These are phyloP conservation scores for Drosophila sordidapex DNA, from an alignment of 2,888 invertebrate species.

Conservation along the genomic window DNA sequence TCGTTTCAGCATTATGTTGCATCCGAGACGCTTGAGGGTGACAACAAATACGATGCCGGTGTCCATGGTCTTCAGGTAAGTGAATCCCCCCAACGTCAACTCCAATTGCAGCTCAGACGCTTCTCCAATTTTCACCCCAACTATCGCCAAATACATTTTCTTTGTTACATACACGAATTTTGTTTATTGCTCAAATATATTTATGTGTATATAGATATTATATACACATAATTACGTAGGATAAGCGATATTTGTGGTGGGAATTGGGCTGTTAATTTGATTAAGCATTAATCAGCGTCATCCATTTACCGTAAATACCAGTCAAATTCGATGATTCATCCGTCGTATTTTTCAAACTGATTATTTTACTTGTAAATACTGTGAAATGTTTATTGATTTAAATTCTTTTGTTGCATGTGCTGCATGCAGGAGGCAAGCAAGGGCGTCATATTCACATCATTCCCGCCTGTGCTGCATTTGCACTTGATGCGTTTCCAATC, in stretches of 20 bases:
- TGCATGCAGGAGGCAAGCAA: conserved; percentile 95
- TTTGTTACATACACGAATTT: not conserved
- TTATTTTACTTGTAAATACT: not conserved
- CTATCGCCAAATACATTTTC: not conserved
- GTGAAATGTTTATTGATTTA: not conserved
- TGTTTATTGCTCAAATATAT: not conserved
- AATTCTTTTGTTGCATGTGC: conserved; percentile 1
- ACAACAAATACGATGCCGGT: conserved; percentile 99
- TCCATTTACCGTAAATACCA: not conserved
- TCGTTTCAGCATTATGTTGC: conserved; percentile 99
- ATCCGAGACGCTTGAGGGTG: conserved; percentile 97
- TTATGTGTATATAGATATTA: no score
- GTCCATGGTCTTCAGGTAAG: conserved; percentile 90
- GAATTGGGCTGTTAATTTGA: not conserved
- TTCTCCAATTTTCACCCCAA: not conserved
- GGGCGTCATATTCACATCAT: conserved; percentile 97
- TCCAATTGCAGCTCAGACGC: not conserved
- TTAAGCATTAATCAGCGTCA: no score
- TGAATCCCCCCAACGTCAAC: not conserved
- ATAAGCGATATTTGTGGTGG: not conserved
- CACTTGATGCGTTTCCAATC: conserved; percentile 99
- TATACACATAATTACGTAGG: not conserved
- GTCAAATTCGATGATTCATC: not conserved
- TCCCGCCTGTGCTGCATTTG: conserved; percentile 98
- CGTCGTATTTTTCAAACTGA: not conserved